Percentiles rank a stretch among this genome's conserved stretches.
Evolutionary conservation across 2,797 vertebrate species (phyloP).

Genomic region (Sylvilagus floridanus): DNA sequence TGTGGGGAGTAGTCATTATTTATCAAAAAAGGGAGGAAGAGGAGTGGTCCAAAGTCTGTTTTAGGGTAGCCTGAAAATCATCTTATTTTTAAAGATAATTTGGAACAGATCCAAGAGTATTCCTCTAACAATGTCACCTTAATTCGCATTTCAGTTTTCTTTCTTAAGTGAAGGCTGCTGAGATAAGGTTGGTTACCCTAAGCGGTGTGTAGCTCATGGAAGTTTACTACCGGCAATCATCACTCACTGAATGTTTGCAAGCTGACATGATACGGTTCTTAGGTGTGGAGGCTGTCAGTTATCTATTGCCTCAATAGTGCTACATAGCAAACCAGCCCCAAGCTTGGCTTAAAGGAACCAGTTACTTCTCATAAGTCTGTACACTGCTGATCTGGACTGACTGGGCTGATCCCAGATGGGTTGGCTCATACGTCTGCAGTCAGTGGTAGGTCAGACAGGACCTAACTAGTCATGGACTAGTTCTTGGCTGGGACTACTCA

Average conservation of each 20-base stretch:
- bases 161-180: constrained; percentile 14
- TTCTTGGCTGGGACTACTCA: background rate
- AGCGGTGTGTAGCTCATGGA: constrained; percentile 7
- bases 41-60: background rate
- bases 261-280: background rate
- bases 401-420: background rate
- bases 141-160: constrained; percentile 36
- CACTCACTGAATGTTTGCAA: background rate
- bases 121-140: background rate
- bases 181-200: background rate
- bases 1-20: background rate
- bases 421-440: background rate
- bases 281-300: background rate
- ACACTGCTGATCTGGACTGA: background rate
- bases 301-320: background rate
- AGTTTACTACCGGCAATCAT: background rate
- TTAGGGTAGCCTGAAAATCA: background rate
- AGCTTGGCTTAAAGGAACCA: background rate
- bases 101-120: constrained; percentile 19
- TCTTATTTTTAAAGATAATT: constrained; percentile 35
- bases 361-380: constrained; percentile 15
- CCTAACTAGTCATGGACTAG: background rate
- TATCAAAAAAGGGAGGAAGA: background rate
- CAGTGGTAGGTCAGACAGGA: background rate
- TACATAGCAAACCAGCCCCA: constrained; percentile 39